phyloP scores from a whole-genome alignment of 2,113 vertebrate species.

The Gasterosteus nipponicus region DNA sequence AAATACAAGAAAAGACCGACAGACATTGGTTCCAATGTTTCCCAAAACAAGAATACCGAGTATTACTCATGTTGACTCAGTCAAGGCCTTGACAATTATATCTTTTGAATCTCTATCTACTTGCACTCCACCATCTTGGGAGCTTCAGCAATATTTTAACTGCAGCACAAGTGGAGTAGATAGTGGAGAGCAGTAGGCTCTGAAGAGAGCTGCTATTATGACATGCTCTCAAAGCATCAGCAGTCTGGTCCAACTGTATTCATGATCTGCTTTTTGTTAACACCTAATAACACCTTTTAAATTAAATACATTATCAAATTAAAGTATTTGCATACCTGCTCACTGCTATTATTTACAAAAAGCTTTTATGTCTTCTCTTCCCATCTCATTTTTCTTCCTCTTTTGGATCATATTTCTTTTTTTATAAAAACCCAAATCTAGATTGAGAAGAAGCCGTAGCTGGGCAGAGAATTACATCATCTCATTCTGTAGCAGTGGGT shows the following conservation, averaged over 20 bases:
- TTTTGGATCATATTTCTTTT: constrained; percentile 10
- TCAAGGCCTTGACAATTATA: too few species aligned
- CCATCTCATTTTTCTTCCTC: neutral
- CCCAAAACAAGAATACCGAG: too few species aligned
- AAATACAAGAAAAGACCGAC: too few species aligned
- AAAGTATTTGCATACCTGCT: neutral
- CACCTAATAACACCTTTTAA: neutral
- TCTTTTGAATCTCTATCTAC: too few species aligned
- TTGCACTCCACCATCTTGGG: too few species aligned
- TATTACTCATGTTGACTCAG: too few species aligned
- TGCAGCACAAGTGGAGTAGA: too few species aligned
- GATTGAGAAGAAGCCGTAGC: constrained; percentile 57
- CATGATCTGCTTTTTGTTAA: neutral
- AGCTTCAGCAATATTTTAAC: too few species aligned
- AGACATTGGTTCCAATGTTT: too few species aligned
- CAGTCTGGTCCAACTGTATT: neutral
- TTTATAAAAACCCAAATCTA: constrained; percentile 4
- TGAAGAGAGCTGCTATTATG: neutral
- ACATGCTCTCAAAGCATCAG: neutral
- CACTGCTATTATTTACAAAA: neutral
- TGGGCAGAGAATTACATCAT: constrained; percentile 78
- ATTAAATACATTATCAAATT: neutral
- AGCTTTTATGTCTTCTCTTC: neutral
- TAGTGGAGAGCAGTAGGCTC: too few species aligned
- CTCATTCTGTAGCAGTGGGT: constrained; percentile 81